phyloP scores from a whole-genome alignment of 1,140 invertebrate species.

The Medauroidea extradentata region DNA sequence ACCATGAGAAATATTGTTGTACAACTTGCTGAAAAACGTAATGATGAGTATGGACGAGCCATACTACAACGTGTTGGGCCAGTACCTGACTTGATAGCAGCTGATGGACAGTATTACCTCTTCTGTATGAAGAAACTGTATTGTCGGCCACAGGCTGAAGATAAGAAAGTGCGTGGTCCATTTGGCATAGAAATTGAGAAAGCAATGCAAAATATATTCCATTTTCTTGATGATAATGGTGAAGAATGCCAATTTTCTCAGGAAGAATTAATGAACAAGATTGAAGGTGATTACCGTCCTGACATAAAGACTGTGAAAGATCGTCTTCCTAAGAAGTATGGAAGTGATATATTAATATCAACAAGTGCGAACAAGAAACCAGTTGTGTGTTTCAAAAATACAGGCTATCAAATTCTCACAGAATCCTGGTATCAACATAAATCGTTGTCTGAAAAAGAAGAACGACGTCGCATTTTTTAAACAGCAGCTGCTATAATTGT shows the following conservation, averaged over 20 bases:
- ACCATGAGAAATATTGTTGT: not conserved
- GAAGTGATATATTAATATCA: not conserved
- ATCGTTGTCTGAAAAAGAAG: constrained; percentile 23
- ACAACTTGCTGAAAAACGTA: not conserved
- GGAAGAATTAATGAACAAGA: not conserved
- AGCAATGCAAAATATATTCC: not conserved
- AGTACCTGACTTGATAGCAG: not conserved
- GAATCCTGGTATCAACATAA: constrained; percentile 32
- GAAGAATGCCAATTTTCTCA: not conserved
- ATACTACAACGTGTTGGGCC: not conserved
- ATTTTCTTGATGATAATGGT: not conserved
- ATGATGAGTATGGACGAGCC: not conserved
- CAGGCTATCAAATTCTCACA: constrained; percentile 15
- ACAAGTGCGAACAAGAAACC: not conserved
- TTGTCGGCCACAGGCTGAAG: not conserved
- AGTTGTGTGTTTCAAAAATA: constrained; percentile 8
- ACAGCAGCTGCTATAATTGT: constrained; percentile 37
- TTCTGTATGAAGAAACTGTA: not conserved
- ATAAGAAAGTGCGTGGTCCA: not conserved
- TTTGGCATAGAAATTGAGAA: not conserved
- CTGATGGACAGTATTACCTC: not conserved
- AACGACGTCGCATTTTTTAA: constrained; percentile 31
- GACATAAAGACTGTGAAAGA: not conserved
- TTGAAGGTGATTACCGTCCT: not conserved
- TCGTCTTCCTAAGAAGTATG: not conserved